Conservation (phyloP, 2,113 vertebrate species). For the Sinocyclocheilus maitianheensis region DNA sequence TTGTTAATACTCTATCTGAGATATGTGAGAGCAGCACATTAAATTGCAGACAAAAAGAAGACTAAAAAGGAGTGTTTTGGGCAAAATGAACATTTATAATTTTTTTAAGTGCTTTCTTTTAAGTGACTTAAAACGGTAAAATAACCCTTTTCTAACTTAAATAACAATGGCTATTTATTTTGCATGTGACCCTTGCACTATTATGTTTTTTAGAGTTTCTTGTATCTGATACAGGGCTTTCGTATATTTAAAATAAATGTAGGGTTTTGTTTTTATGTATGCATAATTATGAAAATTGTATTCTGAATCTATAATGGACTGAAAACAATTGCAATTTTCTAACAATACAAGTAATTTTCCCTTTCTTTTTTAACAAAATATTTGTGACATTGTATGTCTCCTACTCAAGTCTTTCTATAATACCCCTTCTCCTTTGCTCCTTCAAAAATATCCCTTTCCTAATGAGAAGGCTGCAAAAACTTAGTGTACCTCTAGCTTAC, state of each 20-base stretch:
- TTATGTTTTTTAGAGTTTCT: neutral
- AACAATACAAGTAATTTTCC: neutral
- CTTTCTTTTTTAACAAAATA: conserved; percentile 33
- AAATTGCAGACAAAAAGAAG: neutral
- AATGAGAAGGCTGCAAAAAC: conserved; percentile 24
- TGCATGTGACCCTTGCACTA: neutral
- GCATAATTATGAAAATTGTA: conserved; percentile 24
- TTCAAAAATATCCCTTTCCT: conserved; percentile 18
- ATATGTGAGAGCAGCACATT: neutral
- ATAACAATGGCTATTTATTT: neutral
- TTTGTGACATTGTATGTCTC: conserved; percentile 17
- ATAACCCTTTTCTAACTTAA: neutral
- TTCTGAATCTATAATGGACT: neutral
- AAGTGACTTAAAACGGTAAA: neutral
- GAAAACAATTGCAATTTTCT: neutral
- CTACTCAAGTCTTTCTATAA: neutral
- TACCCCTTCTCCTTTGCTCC: neutral
- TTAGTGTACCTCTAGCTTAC: neutral
- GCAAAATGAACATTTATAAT: neutral
- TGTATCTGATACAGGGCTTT: neutral
- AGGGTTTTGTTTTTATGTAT: neutral
- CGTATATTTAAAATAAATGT: neutral
- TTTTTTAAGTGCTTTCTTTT: neutral
- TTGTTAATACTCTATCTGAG: neutral
- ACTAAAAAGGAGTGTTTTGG: neutral